Percentiles rank a stretch among this genome's conserved stretches.
These are phyloP conservation scores for Tachysurus fulvidraco DNA, from an alignment of 2,113 vertebrate species.

Conservation along the genomic window DNA sequence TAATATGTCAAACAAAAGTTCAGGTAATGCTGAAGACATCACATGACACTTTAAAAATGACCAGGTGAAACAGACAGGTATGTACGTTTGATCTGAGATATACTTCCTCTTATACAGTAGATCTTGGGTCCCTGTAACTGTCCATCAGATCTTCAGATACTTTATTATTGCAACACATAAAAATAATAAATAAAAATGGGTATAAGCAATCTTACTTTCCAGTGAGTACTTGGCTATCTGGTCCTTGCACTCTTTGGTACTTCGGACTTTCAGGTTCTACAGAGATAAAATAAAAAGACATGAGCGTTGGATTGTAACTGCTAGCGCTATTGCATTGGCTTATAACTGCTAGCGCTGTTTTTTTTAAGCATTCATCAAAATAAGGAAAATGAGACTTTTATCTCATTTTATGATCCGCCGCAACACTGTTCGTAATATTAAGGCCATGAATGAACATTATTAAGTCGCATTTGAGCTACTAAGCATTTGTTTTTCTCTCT, in stretches of 20 bases:
- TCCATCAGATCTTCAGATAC: neutral
- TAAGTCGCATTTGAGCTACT: neutral
- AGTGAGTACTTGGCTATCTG: slow-evolving; percentile 88
- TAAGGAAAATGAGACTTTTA: neutral
- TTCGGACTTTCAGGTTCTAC: slow-evolving; percentile 93
- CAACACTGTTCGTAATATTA: neutral
- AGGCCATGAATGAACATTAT: neutral
- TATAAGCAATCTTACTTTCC: slow-evolving; percentile 80
- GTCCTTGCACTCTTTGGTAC: slow-evolving; percentile 90
- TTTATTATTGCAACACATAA: neutral
- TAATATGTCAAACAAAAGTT: neutral
- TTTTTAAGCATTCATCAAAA: neutral
- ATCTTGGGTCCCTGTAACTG: neutral
- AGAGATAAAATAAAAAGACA: slow-evolving; percentile 54
- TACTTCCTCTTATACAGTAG: neutral
- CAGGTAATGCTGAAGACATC: neutral
- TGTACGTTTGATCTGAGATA: neutral
- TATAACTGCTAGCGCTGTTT: neutral
- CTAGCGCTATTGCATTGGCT: neutral
- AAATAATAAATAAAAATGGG: neutral
- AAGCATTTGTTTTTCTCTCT: neutral
- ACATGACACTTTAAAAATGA: neutral
- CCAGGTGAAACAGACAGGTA: neutral
- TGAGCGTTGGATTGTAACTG: neutral
- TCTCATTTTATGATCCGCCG: neutral